phyloP scores from a whole-genome alignment of 1,140 invertebrate species.

The Zaprionus ornatus region DNA sequence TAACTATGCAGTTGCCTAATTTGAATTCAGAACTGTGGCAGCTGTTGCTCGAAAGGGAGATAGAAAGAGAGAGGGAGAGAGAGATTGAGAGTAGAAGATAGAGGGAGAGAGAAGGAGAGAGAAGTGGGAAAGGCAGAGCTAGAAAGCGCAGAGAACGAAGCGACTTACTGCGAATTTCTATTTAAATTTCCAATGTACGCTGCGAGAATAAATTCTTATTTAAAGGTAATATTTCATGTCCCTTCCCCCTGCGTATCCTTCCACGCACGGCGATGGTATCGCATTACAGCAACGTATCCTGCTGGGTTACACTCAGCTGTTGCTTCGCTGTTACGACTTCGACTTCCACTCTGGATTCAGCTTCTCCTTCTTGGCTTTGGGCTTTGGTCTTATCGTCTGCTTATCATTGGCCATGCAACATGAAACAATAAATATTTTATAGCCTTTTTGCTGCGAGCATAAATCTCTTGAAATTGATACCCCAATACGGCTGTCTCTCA shows the following conservation, averaged over 20 bases:
- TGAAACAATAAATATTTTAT: conserved; percentile 81
- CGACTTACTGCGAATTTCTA: conserved; percentile 16
- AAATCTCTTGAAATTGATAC: conserved; percentile 77
- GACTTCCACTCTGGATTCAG: neutral
- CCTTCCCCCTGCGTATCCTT: conserved; percentile 1
- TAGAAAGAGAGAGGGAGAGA: neutral
- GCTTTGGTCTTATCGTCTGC: conserved; percentile 42
- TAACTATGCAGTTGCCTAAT: neutral
- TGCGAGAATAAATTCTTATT: conserved; percentile 60
- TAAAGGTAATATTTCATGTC: conserved; percentile 64
- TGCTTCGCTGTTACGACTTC: conserved; percentile 32
- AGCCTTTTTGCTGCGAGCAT: conserved; percentile 67
- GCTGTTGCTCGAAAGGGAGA: neutral
- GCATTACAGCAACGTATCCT: conserved; percentile 47
- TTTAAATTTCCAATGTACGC: conserved; percentile 53
- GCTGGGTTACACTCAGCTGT: conserved; percentile 42
- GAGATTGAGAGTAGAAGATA: neutral
- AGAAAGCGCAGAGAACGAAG: neutral
- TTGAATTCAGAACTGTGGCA: neutral
- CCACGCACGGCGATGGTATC: conserved; percentile 35
- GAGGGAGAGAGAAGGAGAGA: neutral
- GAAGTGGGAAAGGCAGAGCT: neutral
- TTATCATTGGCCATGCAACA: conserved; percentile 67
- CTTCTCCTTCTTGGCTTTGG: neutral
- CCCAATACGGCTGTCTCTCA: conserved; percentile 1